Conservation (phyloP, 2,888 invertebrate genomes). For the Drosophila crucigera region DNA sequence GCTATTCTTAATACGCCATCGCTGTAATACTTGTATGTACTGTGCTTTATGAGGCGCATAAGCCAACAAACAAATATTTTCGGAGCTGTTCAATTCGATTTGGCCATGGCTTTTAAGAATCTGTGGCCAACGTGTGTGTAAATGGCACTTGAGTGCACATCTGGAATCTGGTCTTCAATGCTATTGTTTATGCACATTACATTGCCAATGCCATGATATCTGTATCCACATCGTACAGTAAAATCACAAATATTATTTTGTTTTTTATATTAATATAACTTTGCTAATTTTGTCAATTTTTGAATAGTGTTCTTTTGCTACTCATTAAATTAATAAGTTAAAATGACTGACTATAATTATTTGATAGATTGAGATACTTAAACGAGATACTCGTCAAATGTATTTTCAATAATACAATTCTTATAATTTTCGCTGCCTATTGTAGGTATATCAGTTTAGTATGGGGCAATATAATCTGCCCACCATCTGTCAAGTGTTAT, state of each 20-base stretch:
- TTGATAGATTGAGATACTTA: background rate
- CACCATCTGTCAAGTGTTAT: constrained; percentile 33
- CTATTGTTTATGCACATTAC: constrained; percentile 15
- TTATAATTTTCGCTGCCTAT: constrained; percentile 8
- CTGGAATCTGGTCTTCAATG: constrained; percentile 44
- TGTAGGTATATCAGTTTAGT: constrained; percentile 39
- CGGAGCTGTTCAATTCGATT: constrained; percentile 29
- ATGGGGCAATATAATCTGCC: constrained; percentile 41
- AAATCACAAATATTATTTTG: background rate
- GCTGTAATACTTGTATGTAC: background rate
- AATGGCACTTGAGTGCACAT: constrained; percentile 32
- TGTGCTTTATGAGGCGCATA: constrained; percentile 44
- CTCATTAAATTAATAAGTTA: background rate
- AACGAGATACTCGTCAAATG: background rate
- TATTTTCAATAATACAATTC: background rate
- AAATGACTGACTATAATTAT: background rate
- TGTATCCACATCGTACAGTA: background rate
- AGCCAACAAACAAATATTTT: constrained; percentile 36
- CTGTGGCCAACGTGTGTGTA: constrained; percentile 42
- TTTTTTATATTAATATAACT: background rate
- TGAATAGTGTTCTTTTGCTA: too few relatives aligned
- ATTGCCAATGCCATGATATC: constrained; percentile 45
- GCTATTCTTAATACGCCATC: constrained; percentile 27
- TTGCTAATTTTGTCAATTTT: background rate
- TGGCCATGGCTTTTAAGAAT: constrained; percentile 55